These are phyloP conservation scores for Plebejus melissa DNA, from an alignment of 2,888 invertebrate species.

Conservation along the genomic window DNA sequence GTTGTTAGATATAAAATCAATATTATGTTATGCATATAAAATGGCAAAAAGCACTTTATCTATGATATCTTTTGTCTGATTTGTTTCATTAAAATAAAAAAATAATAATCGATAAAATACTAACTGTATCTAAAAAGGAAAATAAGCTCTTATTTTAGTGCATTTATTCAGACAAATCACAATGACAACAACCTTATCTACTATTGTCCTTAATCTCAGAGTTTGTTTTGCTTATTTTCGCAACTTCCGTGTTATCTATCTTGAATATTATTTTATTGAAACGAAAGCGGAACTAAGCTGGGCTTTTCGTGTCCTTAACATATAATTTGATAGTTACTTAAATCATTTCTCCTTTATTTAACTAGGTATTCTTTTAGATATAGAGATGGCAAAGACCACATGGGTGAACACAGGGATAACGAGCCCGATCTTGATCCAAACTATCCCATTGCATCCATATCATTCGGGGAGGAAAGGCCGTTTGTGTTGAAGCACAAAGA, in stretches of 20 bases:
- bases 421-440: conserved; percentile 81
- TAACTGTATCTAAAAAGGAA: not conserved
- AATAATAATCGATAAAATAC: not conserved
- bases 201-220: not conserved
- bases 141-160: conserved; percentile 1
- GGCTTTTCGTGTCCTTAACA: not conserved
- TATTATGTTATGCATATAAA: not conserved
- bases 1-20: conserved; percentile 35
- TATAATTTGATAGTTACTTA: not conserved
- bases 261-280: not conserved
- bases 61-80: not conserved
- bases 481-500: conserved; percentile 83
- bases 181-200: conserved; percentile 3
- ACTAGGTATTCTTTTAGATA: conserved; percentile 66
- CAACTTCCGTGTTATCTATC: conserved; percentile 7
- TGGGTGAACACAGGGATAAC: conserved; percentile 85
- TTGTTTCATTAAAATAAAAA: not conserved
- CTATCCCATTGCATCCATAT: conserved; percentile 83
- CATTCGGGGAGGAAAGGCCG: conserved; percentile 81
- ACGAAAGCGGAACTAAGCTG: not conserved
- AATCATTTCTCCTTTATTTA: conserved; percentile 18
- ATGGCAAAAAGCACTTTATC: no score
- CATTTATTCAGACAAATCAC: not conserved
- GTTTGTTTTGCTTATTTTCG: conserved; percentile 3
- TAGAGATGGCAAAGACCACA: conserved; percentile 82